Evolutionary conservation across 2,113 vertebrate species (phyloP).

Genomic region (Oryzias javanicus): DNA sequence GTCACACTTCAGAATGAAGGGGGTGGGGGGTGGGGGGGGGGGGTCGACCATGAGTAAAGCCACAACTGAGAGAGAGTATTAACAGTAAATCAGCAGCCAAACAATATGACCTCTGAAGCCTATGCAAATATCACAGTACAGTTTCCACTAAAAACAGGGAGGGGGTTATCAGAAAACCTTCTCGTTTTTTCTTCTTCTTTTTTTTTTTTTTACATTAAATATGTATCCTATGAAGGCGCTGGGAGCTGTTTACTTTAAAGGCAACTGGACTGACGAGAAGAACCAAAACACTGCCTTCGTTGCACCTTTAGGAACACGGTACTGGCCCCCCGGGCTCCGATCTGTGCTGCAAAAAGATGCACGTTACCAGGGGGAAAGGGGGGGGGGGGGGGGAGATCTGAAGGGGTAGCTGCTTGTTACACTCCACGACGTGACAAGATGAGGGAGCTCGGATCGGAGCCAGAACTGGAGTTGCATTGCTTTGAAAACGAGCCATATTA

Average conservation of each 20-base stretch:
- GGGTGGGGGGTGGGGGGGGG: conserved; percentile 6
- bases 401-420: conserved; percentile 32
- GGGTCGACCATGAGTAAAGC: conserved; percentile 67
- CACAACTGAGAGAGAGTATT: conserved; percentile 71
- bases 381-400: conserved; percentile 26
- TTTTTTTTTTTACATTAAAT: conserved; percentile 54
- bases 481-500: conserved; percentile 29
- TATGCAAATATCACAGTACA: conserved; percentile 73
- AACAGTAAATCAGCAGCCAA: conserved; percentile 73
- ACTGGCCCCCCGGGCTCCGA: conserved; percentile 30
- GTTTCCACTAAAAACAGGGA: conserved; percentile 71
- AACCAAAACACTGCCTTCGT: conserved; percentile 51
- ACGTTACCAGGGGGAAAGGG: conserved; percentile 5
- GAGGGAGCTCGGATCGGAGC: conserved; percentile 38
- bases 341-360: conserved; percentile 25
- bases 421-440: conserved; percentile 14
- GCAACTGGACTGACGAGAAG: conserved; percentile 63
- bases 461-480: conserved; percentile 34
- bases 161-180: conserved; percentile 58
- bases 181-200: conserved; percentile 28
- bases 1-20: not conserved
- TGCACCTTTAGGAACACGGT: conserved; percentile 30
- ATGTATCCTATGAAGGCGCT: conserved; percentile 63
- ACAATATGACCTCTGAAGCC: conserved; percentile 68
- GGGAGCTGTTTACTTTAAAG: conserved; percentile 68